Evolutionary conservation across 2,888 invertebrate species (phyloP), one percentile per base, ranked within the genome.

Genomic region (Nipponacmea schrenckii): DNA sequence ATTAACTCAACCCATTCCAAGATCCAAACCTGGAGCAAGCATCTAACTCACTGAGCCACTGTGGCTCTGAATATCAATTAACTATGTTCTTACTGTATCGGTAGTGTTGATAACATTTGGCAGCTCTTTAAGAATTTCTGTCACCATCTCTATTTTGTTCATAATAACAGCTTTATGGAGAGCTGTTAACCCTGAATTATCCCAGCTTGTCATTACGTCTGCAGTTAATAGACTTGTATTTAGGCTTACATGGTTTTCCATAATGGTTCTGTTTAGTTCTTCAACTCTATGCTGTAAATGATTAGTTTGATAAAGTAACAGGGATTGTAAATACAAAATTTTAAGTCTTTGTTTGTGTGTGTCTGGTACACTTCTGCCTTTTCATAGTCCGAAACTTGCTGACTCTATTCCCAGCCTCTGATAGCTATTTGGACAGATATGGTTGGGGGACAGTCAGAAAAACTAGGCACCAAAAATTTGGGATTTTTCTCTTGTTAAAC

Each of bases 151-250:
- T 17, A 69, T 67, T 44, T 71, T 64, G 63, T 70, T 56, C 50
- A 69, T 68, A 24, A 75, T 73, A 44, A 71, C 68, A 46, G 67
- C 66, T 62, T 70, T 46, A 56, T 73, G 73, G 12, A 69, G 48
- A 7, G 69, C 64, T 39, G 67, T 62, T 39, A 73, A 64, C 7
- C 73, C 73, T 3, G 64, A 67, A 26, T 27, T 20, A 50, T 73
- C 70, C 45, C 67, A 62, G 27, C 45, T 26, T 15, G 24, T 62
- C 20, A 69, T 67, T 46, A 45, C 26, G 62, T 70, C 63, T n/a
- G 50, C 50, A 45, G 63, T 62, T 48, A 67, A 67, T 39, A 64
- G 48, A 15, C 31, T 10, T 39, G 12, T 24, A 56, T 56, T 24
- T 56, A 24, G 8, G 10, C 39, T 39, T 5, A 5, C 10, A 8